Evolutionary conservation across 2,797 vertebrate species (phyloP), one percentile per base, ranked within the genome.

Genomic region (Cheirogaleus major): DNA sequence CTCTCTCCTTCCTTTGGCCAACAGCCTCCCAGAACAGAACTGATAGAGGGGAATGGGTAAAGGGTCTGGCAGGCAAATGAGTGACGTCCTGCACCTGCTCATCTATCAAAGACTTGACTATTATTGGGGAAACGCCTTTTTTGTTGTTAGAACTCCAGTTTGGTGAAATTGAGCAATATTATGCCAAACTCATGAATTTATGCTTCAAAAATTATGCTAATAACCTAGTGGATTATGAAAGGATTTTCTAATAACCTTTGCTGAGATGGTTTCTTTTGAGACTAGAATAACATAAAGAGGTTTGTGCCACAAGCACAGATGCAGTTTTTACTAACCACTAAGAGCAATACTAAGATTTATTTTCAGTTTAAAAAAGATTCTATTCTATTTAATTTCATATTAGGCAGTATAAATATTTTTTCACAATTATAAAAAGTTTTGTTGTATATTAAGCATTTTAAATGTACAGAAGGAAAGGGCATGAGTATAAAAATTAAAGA

Each of bases 301-400:
- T 25, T 91, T 89, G 23, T 82, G 43, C 89, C 70, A 48, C 8
- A 79, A 95, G 11, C 23, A 83, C n/a, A 88, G 73, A 59, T 87
- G 52, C 38, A 10, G 12, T 69, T 76, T 91, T 87, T 72, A 81
- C 43, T 89, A 82, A 79, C 14, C 0, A 91, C 11, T 76, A 50
- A 82, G 23, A 91, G 13, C 18, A 91, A 38, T 67, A 69, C 7
- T 85, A 38, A 93, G 48, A 73, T 79, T 79, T 63, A 63, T 89
- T 52, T 59, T 89, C n/a, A 69, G 20, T 75, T 95, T 93, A 93
- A 81, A 95, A 91, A 27, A 50, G 23, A 45, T 48, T 14, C 2
- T 45, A n/a, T 84, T 25, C 27, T 87, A 18, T 80, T 89, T 91
- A 67, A 86, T 92, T 93, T 96, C 92, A 63, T 95, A 87, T 86